Percentiles rank a stretch among this genome's conserved stretches.
Evolutionary conservation across 1,140 invertebrate genomes (phyloP).

Genomic region (Adelges cooleyi): DNA sequence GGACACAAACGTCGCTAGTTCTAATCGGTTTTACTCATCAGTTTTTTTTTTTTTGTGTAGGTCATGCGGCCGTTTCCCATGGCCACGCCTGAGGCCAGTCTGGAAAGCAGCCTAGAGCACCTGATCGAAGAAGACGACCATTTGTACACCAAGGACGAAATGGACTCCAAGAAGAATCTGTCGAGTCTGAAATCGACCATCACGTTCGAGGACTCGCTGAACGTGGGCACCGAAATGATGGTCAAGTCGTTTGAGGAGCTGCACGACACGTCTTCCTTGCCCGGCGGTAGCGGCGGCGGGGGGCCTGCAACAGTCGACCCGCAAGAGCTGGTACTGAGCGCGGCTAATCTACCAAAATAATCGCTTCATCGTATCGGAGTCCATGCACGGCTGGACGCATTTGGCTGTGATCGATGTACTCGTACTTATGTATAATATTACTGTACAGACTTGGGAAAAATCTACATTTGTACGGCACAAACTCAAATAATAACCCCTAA

Average conservation of each 20-base stretch:
- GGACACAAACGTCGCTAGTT: too few species aligned
- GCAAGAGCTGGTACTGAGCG: conserved; percentile 21
- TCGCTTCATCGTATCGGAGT: neutral
- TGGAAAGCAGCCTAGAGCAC: conserved; percentile 30
- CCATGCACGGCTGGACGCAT: neutral
- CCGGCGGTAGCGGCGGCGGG: neutral
- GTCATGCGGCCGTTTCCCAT: neutral
- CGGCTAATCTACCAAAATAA: neutral
- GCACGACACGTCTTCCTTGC: neutral
- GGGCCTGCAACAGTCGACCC: neutral
- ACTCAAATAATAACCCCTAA: too few species aligned
- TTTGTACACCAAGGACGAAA: conserved; percentile 31
- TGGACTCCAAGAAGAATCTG: conserved; percentile 30
- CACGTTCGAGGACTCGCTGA: conserved; percentile 32
- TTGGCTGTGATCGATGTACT: conserved; percentile 23
- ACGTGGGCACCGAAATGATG: conserved; percentile 29
- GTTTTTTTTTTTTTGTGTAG: too few species aligned
- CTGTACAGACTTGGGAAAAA: too few species aligned
- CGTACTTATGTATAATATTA: too few species aligned
- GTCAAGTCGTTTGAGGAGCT: conserved; percentile 26
- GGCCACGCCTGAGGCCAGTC: conserved; percentile 14
- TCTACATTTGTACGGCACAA: too few species aligned
- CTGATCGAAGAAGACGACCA: conserved; percentile 30
- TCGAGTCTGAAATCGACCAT: conserved; percentile 34
- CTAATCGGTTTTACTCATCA: too few species aligned